Evolutionary conservation across 2,888 invertebrate species (phyloP).

Genomic region (Opisthograptis luteolata): DNA sequence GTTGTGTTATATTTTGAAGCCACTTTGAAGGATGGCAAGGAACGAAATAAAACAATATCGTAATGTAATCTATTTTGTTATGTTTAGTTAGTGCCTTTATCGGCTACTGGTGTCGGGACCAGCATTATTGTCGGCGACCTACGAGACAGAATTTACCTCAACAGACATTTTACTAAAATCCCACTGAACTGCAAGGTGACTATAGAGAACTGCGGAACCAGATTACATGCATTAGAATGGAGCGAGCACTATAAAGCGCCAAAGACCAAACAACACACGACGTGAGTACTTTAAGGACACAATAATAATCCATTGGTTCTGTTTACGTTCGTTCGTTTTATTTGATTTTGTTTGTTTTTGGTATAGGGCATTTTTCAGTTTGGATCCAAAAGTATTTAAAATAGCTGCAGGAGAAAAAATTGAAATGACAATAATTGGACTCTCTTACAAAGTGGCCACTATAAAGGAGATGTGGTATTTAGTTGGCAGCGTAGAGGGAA

Average conservation of each 20-base stretch:
- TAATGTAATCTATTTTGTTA: background rate
- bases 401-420: slow-evolving; percentile 72
- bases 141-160: slow-evolving; percentile 84
- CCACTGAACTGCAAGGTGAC: slow-evolving; percentile 66
- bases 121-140: slow-evolving; percentile 86
- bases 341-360: slow-evolving; percentile 14
- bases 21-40: too few species aligned
- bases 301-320: background rate
- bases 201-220: slow-evolving; percentile 83
- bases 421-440: slow-evolving; percentile 65
- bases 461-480: slow-evolving; percentile 85
- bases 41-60: background rate
- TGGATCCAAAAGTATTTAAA: slow-evolving; percentile 75
- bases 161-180: slow-evolving; percentile 86
- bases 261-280: slow-evolving; percentile 59
- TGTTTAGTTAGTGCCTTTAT: slow-evolving; percentile 64
- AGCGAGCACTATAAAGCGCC: slow-evolving; percentile 73
- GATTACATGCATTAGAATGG: slow-evolving; percentile 81
- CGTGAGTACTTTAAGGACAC: slow-evolving; percentile 50
- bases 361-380: slow-evolving; percentile 72
- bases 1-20: too few species aligned
- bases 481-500: slow-evolving; percentile 80
- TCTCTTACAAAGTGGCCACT: slow-evolving; percentile 64
- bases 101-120: slow-evolving; percentile 86
- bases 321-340: background rate